A percentile compares a stretch with the other conserved stretches of the same genome.
Conservation (phyloP, 2,888 invertebrate genomes). For the Drosophila subquinaria region DNA sequence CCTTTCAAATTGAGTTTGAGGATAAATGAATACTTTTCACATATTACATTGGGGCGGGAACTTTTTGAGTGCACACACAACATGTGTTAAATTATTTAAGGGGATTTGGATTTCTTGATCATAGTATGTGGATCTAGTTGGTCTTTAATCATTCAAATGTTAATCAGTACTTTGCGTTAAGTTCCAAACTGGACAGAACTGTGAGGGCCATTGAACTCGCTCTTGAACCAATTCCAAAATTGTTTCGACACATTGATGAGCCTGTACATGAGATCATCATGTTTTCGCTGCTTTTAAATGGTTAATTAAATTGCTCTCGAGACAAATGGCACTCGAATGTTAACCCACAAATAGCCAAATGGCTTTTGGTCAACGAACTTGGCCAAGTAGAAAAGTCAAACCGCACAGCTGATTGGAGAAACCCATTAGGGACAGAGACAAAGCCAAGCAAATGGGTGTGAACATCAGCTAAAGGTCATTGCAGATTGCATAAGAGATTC, state of each 20-base stretch:
- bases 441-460: constrained; percentile 3
- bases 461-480: background rate
- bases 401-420: background rate
- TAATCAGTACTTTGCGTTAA: background rate
- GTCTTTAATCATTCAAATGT: background rate
- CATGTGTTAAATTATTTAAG: background rate
- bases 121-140: background rate
- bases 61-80: background rate
- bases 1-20: background rate
- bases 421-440: constrained; percentile 2
- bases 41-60: too few relatives aligned
- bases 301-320: constrained; percentile 32
- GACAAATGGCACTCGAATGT: constrained; percentile 33
- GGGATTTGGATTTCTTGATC: background rate
- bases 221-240: constrained; percentile 3
- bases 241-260: constrained; percentile 5
- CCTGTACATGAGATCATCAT: constrained; percentile 9
- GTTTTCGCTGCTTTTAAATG: constrained; percentile 26
- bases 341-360: constrained; percentile 26
- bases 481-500: constrained; percentile 18
- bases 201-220: constrained; percentile 1
- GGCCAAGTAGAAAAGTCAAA: constrained; percentile 4
- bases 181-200: background rate
- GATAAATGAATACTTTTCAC: background rate
- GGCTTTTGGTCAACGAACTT: constrained; percentile 25